These are phyloP conservation scores for Sander vitreus DNA, from an alignment of 2,113 vertebrate genomes.

Conservation along the genomic window DNA sequence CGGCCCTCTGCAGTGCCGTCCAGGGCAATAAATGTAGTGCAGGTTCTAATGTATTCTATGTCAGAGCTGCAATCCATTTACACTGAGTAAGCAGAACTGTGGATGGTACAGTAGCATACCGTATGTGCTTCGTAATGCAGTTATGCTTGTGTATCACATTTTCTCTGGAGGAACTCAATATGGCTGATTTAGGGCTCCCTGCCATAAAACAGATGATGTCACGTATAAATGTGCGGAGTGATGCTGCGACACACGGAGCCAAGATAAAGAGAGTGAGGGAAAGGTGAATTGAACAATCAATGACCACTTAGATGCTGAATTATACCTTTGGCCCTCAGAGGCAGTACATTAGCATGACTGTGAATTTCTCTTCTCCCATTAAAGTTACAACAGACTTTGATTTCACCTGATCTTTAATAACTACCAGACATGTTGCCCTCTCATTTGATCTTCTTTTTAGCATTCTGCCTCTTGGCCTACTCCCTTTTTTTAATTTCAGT, in stretches of 20 bases:
- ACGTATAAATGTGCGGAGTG: conserved; percentile 41
- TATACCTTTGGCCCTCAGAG: conserved; percentile 56
- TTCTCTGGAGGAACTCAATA: neutral
- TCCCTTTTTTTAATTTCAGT: conserved; percentile 50
- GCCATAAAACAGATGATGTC: conserved; percentile 65
- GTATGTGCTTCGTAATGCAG: neutral
- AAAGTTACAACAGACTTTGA: conserved; percentile 62
- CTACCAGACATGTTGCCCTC: conserved; percentile 60
- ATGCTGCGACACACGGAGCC: conserved; percentile 30
- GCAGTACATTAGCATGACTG: conserved; percentile 69
- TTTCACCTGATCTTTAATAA: conserved; percentile 72
- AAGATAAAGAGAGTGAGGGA: conserved; percentile 24
- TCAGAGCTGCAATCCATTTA: conserved; percentile 36
- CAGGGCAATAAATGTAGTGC: conserved; percentile 37
- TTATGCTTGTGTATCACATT: conserved; percentile 2
- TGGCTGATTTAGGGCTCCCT: conserved; percentile 41
- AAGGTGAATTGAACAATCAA: conserved; percentile 67
- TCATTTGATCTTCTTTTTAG: conserved; percentile 54
- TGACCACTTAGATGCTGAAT: conserved; percentile 62
- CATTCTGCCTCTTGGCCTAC: conserved; percentile 52
- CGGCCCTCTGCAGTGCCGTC: conserved; percentile 15
- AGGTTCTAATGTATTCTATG: conserved; percentile 40
- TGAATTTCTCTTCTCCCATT: conserved; percentile 50
- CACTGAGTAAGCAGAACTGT: conserved; percentile 6
- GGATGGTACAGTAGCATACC: neutral